A percentile compares a stretch with the other conserved stretches of the same genome.
Evolutionary conservation across 2,888 invertebrate species (phyloP).

Genomic region (Metacarcinus magister): DNA sequence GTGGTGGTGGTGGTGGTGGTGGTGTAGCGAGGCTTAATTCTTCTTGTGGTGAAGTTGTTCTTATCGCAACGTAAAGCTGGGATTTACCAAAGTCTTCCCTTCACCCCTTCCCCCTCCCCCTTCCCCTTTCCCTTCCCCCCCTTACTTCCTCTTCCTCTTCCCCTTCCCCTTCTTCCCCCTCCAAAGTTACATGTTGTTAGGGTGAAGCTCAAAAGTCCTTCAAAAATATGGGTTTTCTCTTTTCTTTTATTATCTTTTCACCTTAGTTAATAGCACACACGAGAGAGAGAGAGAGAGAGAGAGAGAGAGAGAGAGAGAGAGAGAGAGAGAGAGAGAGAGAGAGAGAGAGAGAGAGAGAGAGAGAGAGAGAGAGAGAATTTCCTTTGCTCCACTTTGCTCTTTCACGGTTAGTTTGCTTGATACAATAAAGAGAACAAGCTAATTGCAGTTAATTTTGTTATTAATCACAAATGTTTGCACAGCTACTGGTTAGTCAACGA

Average conservation of each 20-base stretch:
- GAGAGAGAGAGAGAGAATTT: slow-evolving; percentile 16
- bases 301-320: background rate
- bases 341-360: slow-evolving; percentile 39
- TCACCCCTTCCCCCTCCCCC: background rate
- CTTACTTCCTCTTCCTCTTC: background rate
- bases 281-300: background rate
- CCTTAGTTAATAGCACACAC: background rate
- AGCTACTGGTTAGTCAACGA: background rate
- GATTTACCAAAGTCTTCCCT: background rate
- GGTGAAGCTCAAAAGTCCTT: background rate
- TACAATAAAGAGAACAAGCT: background rate
- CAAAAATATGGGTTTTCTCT: background rate
- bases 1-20: too few relatives aligned
- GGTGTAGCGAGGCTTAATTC: background rate
- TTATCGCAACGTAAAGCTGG: background rate
- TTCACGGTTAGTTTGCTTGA: slow-evolving; percentile 16
- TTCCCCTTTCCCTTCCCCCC: too few relatives aligned
- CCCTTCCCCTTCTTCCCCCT: too few relatives aligned
- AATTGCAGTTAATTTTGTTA: slow-evolving; percentile 13
- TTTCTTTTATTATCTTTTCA: background rate
- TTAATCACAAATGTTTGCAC: background rate
- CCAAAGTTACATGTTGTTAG: background rate
- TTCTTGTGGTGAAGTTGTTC: background rate
- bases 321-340: slow-evolving; percentile 39
- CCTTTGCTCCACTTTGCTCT: background rate